Evolutionary conservation across 2,113 vertebrate species (phyloP).

Genomic region (Apodemus sylvaticus): DNA sequence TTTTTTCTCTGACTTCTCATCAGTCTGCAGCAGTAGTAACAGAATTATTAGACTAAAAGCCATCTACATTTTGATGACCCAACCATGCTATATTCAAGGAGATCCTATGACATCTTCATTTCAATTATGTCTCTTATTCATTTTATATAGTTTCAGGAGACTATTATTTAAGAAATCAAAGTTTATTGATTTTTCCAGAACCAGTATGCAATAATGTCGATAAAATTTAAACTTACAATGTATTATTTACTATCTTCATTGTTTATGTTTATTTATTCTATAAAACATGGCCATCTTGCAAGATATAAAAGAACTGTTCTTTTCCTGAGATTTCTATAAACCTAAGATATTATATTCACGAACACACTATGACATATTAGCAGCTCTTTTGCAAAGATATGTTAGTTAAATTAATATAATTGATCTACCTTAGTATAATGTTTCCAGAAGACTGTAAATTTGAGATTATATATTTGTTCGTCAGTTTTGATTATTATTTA

Average conservation of each 20-base stretch:
- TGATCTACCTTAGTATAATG: background rate
- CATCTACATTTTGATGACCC: background rate
- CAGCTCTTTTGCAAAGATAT: background rate
- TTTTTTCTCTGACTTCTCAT: background rate
- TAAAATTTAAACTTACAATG: background rate
- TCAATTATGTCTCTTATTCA: background rate
- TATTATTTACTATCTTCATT: background rate
- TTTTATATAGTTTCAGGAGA: background rate
- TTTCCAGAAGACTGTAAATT: background rate
- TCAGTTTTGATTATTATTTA: background rate
- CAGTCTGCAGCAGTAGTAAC: background rate
- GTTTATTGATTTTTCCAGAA: background rate
- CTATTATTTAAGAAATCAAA: background rate
- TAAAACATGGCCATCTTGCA: background rate
- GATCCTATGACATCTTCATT: accelerated
- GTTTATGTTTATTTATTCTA: background rate
- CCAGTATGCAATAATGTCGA: background rate
- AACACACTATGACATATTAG: background rate
- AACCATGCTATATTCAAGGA: background rate
- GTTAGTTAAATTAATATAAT: background rate
- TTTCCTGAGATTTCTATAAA: background rate
- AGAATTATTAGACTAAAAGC: background rate
- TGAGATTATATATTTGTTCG: background rate
- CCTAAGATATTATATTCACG: background rate
- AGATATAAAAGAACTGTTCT: background rate